Conservation (phyloP, 2,797 vertebrate species). For the Tapirus indicus region DNA sequence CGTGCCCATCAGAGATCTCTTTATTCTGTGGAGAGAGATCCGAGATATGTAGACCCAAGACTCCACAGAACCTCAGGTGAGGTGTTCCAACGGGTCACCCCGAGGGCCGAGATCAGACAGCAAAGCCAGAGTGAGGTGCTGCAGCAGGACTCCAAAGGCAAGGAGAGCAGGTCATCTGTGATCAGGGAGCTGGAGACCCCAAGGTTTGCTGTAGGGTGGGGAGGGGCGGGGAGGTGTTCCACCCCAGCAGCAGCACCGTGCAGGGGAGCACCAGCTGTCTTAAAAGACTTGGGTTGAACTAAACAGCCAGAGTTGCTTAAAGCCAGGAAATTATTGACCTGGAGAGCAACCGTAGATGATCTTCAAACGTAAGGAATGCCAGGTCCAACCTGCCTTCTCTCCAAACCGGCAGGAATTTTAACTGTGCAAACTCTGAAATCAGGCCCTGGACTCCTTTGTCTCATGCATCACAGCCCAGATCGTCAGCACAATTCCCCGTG, state of each 20-base stretch:
- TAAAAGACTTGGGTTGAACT: conserved; percentile 26
- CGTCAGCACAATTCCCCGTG: conserved; percentile 32
- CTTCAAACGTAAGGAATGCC: background rate
- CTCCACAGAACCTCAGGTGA: background rate
- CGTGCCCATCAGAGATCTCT: background rate
- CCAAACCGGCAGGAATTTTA: background rate
- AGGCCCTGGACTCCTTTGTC: conserved; percentile 51
- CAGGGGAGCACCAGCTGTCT: background rate
- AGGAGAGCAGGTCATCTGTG: background rate
- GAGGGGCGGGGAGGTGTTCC: background rate
- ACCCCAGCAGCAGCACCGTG: background rate
- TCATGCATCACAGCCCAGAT: conserved; percentile 68
- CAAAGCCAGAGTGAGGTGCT: background rate
- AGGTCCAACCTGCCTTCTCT: conserved; percentile 37
- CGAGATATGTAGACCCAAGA: background rate
- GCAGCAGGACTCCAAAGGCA: background rate
- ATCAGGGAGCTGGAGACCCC: background rate
- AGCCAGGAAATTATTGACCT: conserved; percentile 66
- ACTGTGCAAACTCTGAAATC: background rate
- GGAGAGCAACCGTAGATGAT: background rate
- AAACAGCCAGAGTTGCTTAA: conserved; percentile 40
- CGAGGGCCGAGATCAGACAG: background rate
- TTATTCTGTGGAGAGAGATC: background rate
- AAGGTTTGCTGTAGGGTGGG: background rate
- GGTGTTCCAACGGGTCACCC: background rate